Evolutionary conservation across 2,797 vertebrate species (phyloP), one percentile per base, ranked within the genome.

Genomic region (Sebastes aleutianus): DNA sequence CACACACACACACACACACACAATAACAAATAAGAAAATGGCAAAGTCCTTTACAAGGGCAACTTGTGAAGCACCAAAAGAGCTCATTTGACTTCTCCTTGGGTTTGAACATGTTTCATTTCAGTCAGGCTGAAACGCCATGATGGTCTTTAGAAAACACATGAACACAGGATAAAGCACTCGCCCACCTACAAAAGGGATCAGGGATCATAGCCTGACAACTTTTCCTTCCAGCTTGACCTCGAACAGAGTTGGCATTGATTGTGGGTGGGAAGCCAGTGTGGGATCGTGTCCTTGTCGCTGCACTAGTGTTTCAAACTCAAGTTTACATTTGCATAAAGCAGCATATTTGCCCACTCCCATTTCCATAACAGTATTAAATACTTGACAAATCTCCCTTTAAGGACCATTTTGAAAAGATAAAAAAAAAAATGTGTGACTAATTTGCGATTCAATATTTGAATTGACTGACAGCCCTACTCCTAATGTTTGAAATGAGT

Each of bases 1-100:
- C 12, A 57, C 56, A 27, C 22, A 58, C 54, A 70, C 26, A n/a
- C 73, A 75, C 14, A 59, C 26, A 10, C 14, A 59, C 54, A 70
- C 26, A n/a, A 39, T 29, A 26, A 58, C 39, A 4, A 54, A 78
- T 62, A 74, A 22, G 11, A 22, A 63, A 66, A 43, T 47, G 14
- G 31, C 59, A 74, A 34, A 80, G 61, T 79, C 61, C 57, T 82
- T 31, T 29, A 62, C n/a, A 82, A 66, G 59, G 43, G 32, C 69
- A 79, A 66, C 68, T 56, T 77, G 73, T 74, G 47, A 64, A 13
- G 47, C n/a, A 50, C 36, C 59, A 24, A 79, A 68, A 77, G 58
- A 74, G 61, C 50, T 78, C 5, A 74, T 83, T 76, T 78, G 50
- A 57, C 43, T 39, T 74, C 31, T 76, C 68, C 20, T 47, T 24